Evolutionary conservation across 2,113 vertebrate genomes (phyloP).

Genomic region (Tragelaphus buxtoni): DNA sequence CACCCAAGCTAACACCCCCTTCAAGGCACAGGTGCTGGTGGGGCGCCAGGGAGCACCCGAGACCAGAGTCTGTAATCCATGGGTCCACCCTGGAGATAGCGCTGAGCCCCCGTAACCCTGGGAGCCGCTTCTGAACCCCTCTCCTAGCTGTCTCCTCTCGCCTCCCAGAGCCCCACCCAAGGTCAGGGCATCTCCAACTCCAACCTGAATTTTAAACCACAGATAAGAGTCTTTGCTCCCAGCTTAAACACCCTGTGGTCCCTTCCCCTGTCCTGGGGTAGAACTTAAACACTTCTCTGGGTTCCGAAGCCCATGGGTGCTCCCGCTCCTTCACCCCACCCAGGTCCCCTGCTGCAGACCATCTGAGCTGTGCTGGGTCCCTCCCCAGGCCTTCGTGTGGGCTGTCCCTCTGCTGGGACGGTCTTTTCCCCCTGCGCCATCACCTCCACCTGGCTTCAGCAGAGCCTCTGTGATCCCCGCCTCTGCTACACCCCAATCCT

Average conservation of each 20-base stretch:
- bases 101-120: rapidly evolving
- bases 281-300: too few species aligned
- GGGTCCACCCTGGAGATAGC: neutral
- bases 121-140: neutral
- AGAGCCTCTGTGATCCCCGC: neutral
- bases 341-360: too few species aligned
- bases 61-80: neutral
- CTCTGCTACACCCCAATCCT: neutral
- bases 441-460: neutral
- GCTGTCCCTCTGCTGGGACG: neutral
- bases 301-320: rapidly evolving
- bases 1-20: neutral
- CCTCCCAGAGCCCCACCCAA: neutral
- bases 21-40: neutral
- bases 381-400: rapidly evolving
- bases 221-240: neutral
- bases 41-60: neutral
- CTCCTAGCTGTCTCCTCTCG: neutral
- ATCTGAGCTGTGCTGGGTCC: rapidly evolving
- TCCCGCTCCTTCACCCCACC: too few species aligned
- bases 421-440: rapidly evolving
- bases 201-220: neutral
- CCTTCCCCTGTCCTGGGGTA: rapidly evolving
- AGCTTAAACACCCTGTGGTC: neutral
- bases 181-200: neutral